These are phyloP conservation scores for Nesospiza acunhae DNA, from an alignment of 2,113 vertebrate genomes.

Conservation along the genomic window DNA sequence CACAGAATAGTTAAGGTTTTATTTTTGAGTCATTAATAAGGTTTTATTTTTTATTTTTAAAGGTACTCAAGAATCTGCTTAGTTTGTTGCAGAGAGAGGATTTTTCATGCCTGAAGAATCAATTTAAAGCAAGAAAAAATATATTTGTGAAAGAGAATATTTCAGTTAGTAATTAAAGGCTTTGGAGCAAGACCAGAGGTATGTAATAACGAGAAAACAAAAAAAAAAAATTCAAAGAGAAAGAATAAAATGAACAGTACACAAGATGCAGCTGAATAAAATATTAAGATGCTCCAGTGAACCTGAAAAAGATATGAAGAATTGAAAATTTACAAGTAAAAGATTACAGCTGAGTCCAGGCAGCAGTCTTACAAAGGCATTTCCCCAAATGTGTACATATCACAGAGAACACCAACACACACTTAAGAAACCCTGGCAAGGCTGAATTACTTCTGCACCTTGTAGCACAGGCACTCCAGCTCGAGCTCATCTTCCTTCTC, in stretches of 20 bases:
- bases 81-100: neutral
- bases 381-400: too few species aligned
- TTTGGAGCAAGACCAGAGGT: neutral
- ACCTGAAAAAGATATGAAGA: neutral
- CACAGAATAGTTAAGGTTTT: neutral
- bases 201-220: neutral
- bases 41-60: neutral
- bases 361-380: too few species aligned
- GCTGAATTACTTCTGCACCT: too few species aligned
- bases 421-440: too few species aligned
- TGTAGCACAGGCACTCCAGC: too few species aligned
- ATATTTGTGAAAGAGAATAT: neutral
- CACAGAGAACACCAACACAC: too few species aligned
- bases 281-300: neutral
- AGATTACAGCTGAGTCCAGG: neutral
- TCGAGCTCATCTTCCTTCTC: too few species aligned
- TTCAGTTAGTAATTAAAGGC: neutral
- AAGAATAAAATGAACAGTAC: neutral
- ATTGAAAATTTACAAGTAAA: neutral
- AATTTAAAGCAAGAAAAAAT: constrained; percentile 24
- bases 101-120: neutral
- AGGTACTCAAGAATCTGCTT: neutral
- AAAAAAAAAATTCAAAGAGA: neutral
- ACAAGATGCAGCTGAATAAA: neutral
- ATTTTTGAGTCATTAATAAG: neutral